Conservation (phyloP, 2,797 vertebrate genomes). For the Phalanger gymnotis region DNA sequence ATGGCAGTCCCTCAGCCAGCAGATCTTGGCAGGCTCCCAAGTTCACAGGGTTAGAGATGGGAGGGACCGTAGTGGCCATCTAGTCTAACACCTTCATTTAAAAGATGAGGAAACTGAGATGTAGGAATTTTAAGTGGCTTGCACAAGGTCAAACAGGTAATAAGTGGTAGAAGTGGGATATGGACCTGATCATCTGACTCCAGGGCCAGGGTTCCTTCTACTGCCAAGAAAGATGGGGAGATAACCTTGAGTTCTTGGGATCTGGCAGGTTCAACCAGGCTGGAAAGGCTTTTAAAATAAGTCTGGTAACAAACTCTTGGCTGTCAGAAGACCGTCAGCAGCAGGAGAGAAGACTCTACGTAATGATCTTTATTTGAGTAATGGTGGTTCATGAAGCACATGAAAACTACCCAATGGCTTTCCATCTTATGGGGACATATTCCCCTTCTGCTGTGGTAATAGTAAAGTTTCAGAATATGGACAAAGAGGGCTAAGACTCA, state of each 20-base stretch:
- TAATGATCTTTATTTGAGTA: neutral
- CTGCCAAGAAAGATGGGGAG: neutral
- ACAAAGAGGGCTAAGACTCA: neutral
- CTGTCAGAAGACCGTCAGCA: neutral
- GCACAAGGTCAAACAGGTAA: neutral
- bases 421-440: neutral
- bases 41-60: neutral
- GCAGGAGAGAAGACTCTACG: neutral
- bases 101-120: slow-evolving; percentile 24
- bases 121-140: neutral
- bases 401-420: neutral
- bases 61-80: neutral
- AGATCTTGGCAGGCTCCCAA: neutral
- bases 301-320: neutral
- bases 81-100: slow-evolving; percentile 1
- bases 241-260: neutral
- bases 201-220: neutral
- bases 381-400: neutral
- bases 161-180: neutral
- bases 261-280: neutral
- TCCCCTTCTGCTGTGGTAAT: neutral
- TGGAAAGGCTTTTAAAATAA: neutral
- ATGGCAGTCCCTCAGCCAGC: neutral
- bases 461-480: neutral
- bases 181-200: neutral